phyloP scores from a whole-genome alignment of 30 jellyfish, hydroid and myxozoan genomes.

The Sanderia malayensis region DNA sequence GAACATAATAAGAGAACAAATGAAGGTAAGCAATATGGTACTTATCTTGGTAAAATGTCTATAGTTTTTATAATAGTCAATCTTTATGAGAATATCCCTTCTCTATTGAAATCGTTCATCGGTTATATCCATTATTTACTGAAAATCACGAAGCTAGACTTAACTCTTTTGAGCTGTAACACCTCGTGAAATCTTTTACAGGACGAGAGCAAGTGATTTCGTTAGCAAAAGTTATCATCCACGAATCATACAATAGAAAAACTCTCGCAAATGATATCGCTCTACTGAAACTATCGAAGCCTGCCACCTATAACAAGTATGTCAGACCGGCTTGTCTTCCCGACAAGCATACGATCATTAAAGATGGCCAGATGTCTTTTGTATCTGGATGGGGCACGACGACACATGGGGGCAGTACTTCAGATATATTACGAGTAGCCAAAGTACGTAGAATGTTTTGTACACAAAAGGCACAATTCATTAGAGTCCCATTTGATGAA shows the following conservation, averaged over 20 bases:
- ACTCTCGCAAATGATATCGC: conserved; percentile 44
- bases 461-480: too few species aligned
- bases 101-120: too few species aligned
- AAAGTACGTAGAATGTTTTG: too few species aligned
- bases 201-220: conserved; percentile 22
- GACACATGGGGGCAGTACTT: conserved; percentile 22
- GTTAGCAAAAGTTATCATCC: conserved; percentile 17
- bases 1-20: conserved; percentile 33
- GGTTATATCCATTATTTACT: too few species aligned
- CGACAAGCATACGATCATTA: background rate
- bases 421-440: conserved; percentile 30
- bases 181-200: too few species aligned
- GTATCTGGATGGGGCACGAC: conserved; percentile 72
- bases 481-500: too few species aligned
- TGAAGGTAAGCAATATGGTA: too few species aligned
- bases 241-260: conserved; percentile 16
- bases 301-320: conserved; percentile 22
- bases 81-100: too few species aligned
- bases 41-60: too few species aligned
- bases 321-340: conserved; percentile 62
- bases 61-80: too few species aligned
- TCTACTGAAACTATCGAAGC: conserved; percentile 22
- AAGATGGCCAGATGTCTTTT: conserved; percentile 19
- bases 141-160: too few species aligned
- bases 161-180: too few species aligned